Evolutionary conservation across 2,113 vertebrate genomes (phyloP).

Genomic region (Hyperoodon ampullatus): DNA sequence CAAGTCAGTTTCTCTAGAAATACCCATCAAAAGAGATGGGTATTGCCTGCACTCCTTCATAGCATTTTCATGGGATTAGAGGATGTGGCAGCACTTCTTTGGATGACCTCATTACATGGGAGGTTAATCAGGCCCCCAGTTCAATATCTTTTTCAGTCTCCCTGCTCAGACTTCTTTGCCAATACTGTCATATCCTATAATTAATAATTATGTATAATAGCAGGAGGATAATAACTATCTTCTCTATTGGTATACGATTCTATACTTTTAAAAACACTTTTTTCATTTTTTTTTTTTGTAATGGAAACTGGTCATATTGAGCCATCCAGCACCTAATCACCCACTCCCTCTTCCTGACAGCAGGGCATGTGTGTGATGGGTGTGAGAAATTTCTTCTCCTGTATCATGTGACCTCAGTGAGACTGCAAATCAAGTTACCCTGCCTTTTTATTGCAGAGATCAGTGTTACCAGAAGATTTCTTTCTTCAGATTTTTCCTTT

Average conservation of each 20-base stretch:
- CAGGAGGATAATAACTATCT: neutral
- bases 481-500: neutral
- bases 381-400: neutral
- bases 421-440: neutral
- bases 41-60: accelerated
- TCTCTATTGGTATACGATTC: neutral
- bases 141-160: neutral
- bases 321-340: neutral
- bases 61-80: neutral
- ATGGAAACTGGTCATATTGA: neutral
- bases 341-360: neutral
- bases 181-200: neutral
- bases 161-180: neutral
- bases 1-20: neutral
- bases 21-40: neutral
- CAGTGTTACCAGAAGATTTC: neutral
- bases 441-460: neutral
- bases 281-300: neutral
- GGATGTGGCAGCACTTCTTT: neutral
- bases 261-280: neutral
- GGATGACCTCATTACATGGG: neutral
- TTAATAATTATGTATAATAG: neutral
- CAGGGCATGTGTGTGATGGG: neutral
- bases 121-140: neutral
- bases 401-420: neutral